A percentile compares a stretch with the other conserved stretches of the same genome.
Evolutionary conservation across 2,888 invertebrate species (phyloP).

Genomic region (Troilus luridus): DNA sequence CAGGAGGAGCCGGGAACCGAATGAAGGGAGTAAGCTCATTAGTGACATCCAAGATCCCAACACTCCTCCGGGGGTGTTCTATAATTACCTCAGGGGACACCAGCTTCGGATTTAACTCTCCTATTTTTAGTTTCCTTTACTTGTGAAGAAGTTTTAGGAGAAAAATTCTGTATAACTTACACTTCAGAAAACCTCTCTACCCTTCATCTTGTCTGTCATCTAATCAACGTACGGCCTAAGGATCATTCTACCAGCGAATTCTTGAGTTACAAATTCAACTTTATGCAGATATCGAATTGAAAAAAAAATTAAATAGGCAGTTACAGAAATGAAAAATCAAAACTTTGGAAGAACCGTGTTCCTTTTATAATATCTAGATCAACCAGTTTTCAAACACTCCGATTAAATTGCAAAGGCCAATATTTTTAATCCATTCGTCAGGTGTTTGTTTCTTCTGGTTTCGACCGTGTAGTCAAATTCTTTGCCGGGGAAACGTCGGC

Average conservation of each 20-base stretch:
- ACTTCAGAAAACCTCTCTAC: background rate
- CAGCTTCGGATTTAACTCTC: background rate
- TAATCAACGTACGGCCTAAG: background rate
- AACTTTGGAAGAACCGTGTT: too few species aligned
- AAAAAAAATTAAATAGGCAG: too few species aligned
- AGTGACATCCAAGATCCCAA: background rate
- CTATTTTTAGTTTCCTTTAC: background rate
- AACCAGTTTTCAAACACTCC: too few species aligned
- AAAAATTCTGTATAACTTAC: background rate
- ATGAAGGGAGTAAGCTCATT: background rate
- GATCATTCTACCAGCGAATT: background rate
- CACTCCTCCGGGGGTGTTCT: background rate
- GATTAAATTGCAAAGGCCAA: too few species aligned
- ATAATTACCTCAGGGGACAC: constrained; percentile 12
- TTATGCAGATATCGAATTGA: background rate
- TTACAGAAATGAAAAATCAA: too few species aligned
- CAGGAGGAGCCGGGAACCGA: background rate
- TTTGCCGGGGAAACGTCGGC: too few species aligned
- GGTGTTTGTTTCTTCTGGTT: too few species aligned
- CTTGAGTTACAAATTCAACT: too few species aligned
- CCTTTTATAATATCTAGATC: too few species aligned
- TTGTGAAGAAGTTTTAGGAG: background rate
- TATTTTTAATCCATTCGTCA: too few species aligned
- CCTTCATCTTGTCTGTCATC: background rate
- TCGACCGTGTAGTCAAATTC: too few species aligned